A percentile compares a stretch with the other conserved stretches of the same genome.
These are phyloP conservation scores for Rhincodon typus DNA, from an alignment of 2,797 vertebrate genomes.

Conservation along the genomic window DNA sequence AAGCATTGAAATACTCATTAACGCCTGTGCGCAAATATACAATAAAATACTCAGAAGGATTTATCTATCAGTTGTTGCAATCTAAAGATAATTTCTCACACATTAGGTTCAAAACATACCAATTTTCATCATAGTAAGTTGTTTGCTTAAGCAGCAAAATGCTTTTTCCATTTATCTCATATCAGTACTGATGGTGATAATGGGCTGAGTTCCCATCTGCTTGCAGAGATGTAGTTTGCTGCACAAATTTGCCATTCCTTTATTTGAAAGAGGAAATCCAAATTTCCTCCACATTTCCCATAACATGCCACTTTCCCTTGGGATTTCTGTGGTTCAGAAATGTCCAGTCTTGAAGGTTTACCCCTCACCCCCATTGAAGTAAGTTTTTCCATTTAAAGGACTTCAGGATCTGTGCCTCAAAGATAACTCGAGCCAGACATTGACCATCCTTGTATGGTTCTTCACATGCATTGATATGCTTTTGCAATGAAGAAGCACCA, in stretches of 20 bases:
- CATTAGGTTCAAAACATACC: not conserved
- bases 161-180: conserved; percentile 19
- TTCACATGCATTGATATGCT: too few relatives aligned
- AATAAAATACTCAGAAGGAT: not conserved
- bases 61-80: not conserved
- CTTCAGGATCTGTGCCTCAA: too few relatives aligned
- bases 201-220: not conserved
- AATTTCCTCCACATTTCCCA: not conserved
- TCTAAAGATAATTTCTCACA: conserved; percentile 18
- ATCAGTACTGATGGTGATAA: conserved; percentile 35
- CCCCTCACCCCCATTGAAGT: not conserved
- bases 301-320: not conserved
- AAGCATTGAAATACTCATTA: not conserved
- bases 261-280: not conserved
- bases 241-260: not conserved
- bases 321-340: not conserved
- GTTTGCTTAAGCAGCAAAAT: conserved; percentile 1
- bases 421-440: too few relatives aligned
- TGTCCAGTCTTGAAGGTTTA: not conserved
- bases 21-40: not conserved
- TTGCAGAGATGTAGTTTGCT: not conserved
- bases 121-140: not conserved
- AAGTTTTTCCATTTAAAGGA: not conserved
- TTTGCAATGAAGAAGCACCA: too few relatives aligned
- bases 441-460: too few relatives aligned